Conservation (phyloP, 1,140 invertebrate species). For the Trissolcus basalis region DNA sequence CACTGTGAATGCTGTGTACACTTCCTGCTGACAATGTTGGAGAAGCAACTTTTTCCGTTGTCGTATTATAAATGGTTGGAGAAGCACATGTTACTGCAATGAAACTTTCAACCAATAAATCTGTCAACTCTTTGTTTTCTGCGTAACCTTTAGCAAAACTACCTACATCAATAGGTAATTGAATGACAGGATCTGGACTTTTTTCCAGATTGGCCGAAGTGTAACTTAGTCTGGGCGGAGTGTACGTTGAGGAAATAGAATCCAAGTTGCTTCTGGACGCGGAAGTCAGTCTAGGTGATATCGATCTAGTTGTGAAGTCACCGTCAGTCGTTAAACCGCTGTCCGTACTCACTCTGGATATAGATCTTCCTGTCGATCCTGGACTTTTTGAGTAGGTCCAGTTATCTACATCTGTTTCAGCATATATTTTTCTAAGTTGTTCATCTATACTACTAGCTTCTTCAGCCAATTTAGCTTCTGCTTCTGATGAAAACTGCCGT, state of each 20-base stretch:
- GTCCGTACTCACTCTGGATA: slow-evolving; percentile 73
- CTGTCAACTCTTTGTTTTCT: slow-evolving; percentile 74
- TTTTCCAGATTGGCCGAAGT: slow-evolving; percentile 68
- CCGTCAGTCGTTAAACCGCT: slow-evolving; percentile 73
- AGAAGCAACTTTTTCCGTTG: slow-evolving; percentile 78
- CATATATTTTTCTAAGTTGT: slow-evolving; percentile 82
- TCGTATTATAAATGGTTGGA: slow-evolving; percentile 74
- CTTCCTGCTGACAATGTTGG: slow-evolving; percentile 79
- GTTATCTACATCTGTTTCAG: slow-evolving; percentile 81
- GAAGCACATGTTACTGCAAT: slow-evolving; percentile 74
- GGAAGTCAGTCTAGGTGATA: slow-evolving; percentile 72
- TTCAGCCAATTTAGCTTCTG: slow-evolving; percentile 79
- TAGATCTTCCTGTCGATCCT: slow-evolving; percentile 70
- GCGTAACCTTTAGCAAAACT: slow-evolving; percentile 74
- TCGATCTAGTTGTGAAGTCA: slow-evolving; percentile 73
- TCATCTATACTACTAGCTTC: slow-evolving; percentile 83
- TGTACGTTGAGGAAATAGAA: slow-evolving; percentile 69
- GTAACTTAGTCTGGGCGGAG: slow-evolving; percentile 67
- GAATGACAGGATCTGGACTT: slow-evolving; percentile 69
- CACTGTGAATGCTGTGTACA: slow-evolving; percentile 68
- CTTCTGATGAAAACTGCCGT: slow-evolving; percentile 76
- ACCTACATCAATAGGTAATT: slow-evolving; percentile 72
- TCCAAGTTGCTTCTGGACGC: slow-evolving; percentile 72
- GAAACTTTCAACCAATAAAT: slow-evolving; percentile 75
- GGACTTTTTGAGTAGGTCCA: slow-evolving; percentile 83